Percentiles rank a stretch among this genome's conserved stretches.
Conservation (phyloP, 2,797 vertebrate species). For the Atherinosoma microstoma region DNA sequence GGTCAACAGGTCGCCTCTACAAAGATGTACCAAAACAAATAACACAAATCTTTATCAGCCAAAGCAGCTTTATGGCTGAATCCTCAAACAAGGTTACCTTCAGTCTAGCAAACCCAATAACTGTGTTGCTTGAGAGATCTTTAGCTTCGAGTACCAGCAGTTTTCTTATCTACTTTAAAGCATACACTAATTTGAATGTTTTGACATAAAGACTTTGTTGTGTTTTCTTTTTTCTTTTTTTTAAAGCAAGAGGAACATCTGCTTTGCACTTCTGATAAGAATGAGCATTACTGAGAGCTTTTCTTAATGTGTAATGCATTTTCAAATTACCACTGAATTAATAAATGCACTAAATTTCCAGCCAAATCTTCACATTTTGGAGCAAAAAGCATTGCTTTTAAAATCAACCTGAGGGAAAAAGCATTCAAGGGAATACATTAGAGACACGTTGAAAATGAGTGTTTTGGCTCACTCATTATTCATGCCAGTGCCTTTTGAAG, state of each 20-base stretch:
- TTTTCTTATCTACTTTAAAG: conserved; percentile 9
- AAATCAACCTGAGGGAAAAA: conserved; percentile 37
- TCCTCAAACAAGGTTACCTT: conserved; percentile 64
- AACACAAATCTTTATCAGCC: conserved; percentile 58
- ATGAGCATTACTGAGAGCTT: conserved; percentile 42
- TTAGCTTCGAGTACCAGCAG: not conserved
- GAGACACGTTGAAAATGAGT: conserved; percentile 38
- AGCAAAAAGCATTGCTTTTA: conserved; percentile 46
- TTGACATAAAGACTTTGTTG: not conserved
- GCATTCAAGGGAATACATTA: conserved; percentile 57
- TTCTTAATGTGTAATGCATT: conserved; percentile 37
- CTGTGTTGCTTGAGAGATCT: not conserved
- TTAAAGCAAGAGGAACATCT: not conserved
- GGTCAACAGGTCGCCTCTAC: conserved; percentile 71
- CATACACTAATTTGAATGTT: conserved; percentile 18
- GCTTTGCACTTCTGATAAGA: not conserved
- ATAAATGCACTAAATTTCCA: conserved; percentile 41
- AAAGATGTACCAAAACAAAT: conserved; percentile 60
- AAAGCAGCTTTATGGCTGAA: conserved; percentile 32
- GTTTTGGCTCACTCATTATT: conserved; percentile 53
- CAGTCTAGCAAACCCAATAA: conserved; percentile 40
- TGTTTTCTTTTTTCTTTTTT: not conserved
- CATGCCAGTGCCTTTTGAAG: conserved; percentile 49
- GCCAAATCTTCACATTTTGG: conserved; percentile 39
- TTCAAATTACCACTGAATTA: conserved; percentile 40